These are phyloP conservation scores for Lepus townsendii DNA, from an alignment of 2,797 vertebrate species.

Conservation along the genomic window DNA sequence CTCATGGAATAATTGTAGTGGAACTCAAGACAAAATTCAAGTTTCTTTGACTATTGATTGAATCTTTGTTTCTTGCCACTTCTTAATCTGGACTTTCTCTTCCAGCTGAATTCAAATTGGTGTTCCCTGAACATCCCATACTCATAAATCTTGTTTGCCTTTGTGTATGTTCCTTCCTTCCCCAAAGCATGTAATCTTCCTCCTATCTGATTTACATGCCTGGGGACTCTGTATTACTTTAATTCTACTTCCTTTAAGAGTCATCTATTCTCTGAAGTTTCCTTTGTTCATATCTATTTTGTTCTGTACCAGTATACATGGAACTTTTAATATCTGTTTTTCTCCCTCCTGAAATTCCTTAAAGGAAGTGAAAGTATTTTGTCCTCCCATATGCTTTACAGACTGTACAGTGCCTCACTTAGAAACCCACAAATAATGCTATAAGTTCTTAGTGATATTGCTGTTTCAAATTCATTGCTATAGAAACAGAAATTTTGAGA, in stretches of 20 bases:
- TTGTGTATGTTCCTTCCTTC: neutral
- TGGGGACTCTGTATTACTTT: neutral
- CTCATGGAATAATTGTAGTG: neutral
- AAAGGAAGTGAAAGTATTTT: neutral
- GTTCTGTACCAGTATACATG: neutral
- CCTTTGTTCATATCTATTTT: neutral
- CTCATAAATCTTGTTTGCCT: neutral
- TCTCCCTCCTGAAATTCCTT: neutral
- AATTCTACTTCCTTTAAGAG: neutral
- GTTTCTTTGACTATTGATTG: neutral
- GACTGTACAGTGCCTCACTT: neutral
- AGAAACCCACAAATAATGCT: neutral
- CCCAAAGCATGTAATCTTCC: neutral
- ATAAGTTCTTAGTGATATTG: neutral
- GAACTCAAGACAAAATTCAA: neutral
- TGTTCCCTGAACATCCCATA: neutral
- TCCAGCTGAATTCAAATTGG: neutral
- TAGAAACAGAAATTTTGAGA: constrained; percentile 50
- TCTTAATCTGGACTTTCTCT: neutral
- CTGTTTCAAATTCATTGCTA: constrained; percentile 34
- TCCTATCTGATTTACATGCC: neutral
- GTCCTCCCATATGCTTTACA: neutral
- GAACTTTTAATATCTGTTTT: neutral
- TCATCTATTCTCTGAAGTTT: neutral
- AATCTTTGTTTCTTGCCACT: neutral